Conservation (phyloP, 1,140 invertebrate genomes). For the Drosophila triauraria region DNA sequence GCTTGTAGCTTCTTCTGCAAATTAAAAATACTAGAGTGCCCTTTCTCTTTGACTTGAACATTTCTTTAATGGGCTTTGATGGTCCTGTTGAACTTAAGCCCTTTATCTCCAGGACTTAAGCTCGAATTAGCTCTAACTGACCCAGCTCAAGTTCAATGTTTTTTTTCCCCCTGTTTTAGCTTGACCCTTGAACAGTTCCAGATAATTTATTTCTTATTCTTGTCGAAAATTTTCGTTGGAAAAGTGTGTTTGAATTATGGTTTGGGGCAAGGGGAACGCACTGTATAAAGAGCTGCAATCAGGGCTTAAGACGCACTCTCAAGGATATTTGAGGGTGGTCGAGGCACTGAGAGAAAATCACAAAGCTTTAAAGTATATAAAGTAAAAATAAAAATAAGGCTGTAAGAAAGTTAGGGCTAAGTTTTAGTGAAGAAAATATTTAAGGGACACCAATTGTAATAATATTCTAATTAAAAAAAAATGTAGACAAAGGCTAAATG, state of each 20-base stretch:
- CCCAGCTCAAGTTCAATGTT: conserved; percentile 26
- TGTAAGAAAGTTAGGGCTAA: too few relatives aligned
- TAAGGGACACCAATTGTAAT: too few relatives aligned
- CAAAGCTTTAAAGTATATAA: background rate
- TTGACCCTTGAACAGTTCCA: conserved; percentile 29
- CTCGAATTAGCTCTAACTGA: conserved; percentile 10
- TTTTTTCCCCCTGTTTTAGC: background rate
- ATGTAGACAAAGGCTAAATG: too few relatives aligned
- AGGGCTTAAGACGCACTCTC: background rate
- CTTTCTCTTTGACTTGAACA: background rate
- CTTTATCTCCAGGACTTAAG: background rate
- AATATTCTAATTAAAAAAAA: too few relatives aligned
- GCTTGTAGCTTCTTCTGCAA: background rate
- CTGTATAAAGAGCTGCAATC: conserved; percentile 20
- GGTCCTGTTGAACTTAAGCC: background rate
- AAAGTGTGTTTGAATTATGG: conserved; percentile 24
- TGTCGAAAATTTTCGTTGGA: conserved; percentile 9
- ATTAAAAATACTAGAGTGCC: background rate
- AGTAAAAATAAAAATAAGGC: too few relatives aligned
- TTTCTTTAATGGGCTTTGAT: background rate
- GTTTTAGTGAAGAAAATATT: too few relatives aligned
- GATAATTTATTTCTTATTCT: conserved; percentile 23
- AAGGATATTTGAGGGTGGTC: background rate
- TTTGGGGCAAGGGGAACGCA: background rate
- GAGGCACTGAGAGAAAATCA: background rate